A percentile compares a stretch with the other conserved stretches of the same genome.
Conservation (phyloP, 2,113 vertebrate genomes). For the Campylomormyrus numenius region DNA sequence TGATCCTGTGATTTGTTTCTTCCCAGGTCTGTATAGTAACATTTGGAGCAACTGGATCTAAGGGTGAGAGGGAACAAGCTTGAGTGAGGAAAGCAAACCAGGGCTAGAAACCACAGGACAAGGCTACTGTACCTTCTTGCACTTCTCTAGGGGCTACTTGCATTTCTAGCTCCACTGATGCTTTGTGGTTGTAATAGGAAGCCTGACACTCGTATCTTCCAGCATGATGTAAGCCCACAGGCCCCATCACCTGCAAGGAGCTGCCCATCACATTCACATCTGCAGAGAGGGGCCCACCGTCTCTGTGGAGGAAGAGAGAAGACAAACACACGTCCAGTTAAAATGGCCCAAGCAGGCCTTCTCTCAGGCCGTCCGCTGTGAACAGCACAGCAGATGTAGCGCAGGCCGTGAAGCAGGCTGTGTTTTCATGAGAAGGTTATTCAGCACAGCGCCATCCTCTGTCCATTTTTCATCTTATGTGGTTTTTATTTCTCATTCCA, state of each 20-base stretch:
- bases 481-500: constrained; percentile 2
- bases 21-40: constrained; percentile 38
- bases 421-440: constrained; percentile 1
- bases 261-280: constrained; percentile 34
- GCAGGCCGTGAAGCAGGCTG: not conserved
- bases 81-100: not conserved
- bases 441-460: constrained; percentile 19
- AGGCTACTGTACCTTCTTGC: constrained; percentile 28
- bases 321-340: not conserved
- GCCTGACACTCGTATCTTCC: constrained; percentile 50
- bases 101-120: not conserved
- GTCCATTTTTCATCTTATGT: not conserved
- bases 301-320: constrained; percentile 27
- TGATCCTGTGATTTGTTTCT: constrained; percentile 33
- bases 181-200: constrained; percentile 44
- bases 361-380: not conserved
- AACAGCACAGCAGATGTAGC: not conserved
- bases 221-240: constrained; percentile 30
- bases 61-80: not conserved
- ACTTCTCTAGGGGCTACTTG: constrained; percentile 33
- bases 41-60: constrained; percentile 43
- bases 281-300: constrained; percentile 39
- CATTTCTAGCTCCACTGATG: constrained; percentile 40
- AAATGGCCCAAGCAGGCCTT: not conserved
- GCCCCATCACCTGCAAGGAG: constrained; percentile 39